Percentiles rank a stretch among this genome's conserved stretches.
Evolutionary conservation across 1,140 invertebrate genomes (phyloP).

Genomic region (Drosophila nigrodunni): DNA sequence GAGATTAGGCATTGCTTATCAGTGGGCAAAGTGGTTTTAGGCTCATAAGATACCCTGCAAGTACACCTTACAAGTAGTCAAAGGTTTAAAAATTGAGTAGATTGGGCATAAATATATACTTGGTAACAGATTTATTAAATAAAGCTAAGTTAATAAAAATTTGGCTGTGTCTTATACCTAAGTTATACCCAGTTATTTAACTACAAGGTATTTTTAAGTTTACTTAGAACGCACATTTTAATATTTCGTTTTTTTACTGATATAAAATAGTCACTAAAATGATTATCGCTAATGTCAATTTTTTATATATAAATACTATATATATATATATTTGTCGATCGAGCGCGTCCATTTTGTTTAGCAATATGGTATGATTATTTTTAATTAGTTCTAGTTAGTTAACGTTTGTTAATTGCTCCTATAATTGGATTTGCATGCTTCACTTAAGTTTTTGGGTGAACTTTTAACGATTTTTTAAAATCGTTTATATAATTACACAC

Average conservation of each 20-base stretch:
- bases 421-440: slow-evolving; percentile 79
- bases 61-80: background rate
- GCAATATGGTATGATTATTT: slow-evolving; percentile 75
- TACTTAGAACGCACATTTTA: background rate
- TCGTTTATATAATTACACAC: slow-evolving; percentile 55
- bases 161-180: no score
- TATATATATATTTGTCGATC: slow-evolving; percentile 9
- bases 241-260: slow-evolving; percentile 16
- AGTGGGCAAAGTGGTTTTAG: slow-evolving; percentile 20
- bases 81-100: background rate
- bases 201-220: background rate
- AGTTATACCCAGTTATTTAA: no score
- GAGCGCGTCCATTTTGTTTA: slow-evolving; percentile 61
- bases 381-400: slow-evolving; percentile 83
- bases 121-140: no score
- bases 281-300: slow-evolving; percentile 27
- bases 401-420: slow-evolving; percentile 78
- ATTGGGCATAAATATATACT: background rate
- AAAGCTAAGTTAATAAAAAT: no score
- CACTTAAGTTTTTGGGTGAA: slow-evolving; percentile 67
- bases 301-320: background rate
- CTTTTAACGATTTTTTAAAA: slow-evolving; percentile 58
- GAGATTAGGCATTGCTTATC: slow-evolving; percentile 36
- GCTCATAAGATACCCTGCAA: slow-evolving; percentile 3
- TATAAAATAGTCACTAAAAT: slow-evolving; percentile 29